A percentile compares a stretch with the other conserved stretches of the same genome.
Evolutionary conservation across 2,888 invertebrate species (phyloP).

Genomic region (Rutpela maculata): DNA sequence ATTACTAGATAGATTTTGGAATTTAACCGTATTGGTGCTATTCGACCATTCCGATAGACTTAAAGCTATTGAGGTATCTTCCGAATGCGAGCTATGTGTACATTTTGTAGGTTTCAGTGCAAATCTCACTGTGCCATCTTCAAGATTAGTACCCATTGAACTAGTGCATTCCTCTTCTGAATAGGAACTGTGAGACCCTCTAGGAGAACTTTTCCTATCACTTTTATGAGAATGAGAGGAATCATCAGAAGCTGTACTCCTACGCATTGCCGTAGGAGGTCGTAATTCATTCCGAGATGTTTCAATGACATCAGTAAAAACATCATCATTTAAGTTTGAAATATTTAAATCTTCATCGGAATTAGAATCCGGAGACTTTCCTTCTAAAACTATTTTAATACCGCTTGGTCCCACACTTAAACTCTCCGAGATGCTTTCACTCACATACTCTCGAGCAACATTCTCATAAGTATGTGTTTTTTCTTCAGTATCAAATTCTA

Average conservation of each 20-base stretch:
- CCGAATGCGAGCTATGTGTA: constrained; percentile 89
- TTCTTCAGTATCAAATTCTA: constrained; percentile 75
- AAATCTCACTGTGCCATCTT: constrained; percentile 87
- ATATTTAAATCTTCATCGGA: constrained; percentile 76
- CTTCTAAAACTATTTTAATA: constrained; percentile 71
- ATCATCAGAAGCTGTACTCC: constrained; percentile 71
- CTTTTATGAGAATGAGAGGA: constrained; percentile 70
- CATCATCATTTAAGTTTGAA: constrained; percentile 73
- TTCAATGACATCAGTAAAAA: constrained; percentile 71
- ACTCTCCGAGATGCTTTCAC: constrained; percentile 71
- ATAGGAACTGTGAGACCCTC: constrained; percentile 80
- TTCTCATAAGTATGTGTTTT: constrained; percentile 72
- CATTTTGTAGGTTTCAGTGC: constrained; percentile 88
- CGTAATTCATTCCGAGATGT: constrained; percentile 68
- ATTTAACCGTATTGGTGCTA: constrained; percentile 89
- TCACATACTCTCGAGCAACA: constrained; percentile 68
- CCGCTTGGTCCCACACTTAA: constrained; percentile 71
- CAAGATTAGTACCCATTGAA: constrained; percentile 84
- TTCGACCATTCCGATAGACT: constrained; percentile 93
- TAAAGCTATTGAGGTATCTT: constrained; percentile 90
- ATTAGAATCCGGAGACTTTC: constrained; percentile 69
- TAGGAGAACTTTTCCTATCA: constrained; percentile 68
- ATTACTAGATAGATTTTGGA: constrained; percentile 83
- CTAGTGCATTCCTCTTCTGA: constrained; percentile 83
- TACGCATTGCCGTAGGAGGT: constrained; percentile 71